phyloP scores from a whole-genome alignment of 30 jellyfish, hydroid and myxozoan species.

The Cassiopea xamachana region DNA sequence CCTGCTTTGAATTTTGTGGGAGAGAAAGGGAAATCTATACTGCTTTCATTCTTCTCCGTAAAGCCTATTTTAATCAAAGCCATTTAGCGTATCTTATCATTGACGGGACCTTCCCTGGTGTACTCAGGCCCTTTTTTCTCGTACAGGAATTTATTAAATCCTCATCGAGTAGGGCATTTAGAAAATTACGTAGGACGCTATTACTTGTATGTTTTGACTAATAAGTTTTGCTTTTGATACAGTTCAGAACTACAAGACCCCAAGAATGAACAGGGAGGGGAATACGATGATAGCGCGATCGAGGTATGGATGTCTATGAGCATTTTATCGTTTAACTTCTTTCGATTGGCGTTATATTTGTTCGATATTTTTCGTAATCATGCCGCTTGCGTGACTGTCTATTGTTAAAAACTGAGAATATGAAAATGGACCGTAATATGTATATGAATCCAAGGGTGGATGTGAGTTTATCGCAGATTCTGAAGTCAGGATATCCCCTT shows the following conservation, averaged over 20 bases:
- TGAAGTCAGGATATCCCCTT: too few species aligned
- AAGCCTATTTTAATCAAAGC: not conserved
- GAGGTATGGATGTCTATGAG: constrained; percentile 17
- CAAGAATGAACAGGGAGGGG: constrained; percentile 46
- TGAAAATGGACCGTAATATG: not conserved
- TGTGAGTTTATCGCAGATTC: too few species aligned
- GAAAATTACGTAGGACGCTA: not conserved
- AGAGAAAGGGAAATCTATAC: not conserved
- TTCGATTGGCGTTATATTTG: not conserved
- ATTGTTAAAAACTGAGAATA: not conserved
- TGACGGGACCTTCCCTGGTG: constrained; percentile 7
- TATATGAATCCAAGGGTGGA: too few species aligned
- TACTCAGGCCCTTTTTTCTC: constrained; percentile 3
- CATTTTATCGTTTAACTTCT: not conserved
- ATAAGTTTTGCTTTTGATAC: not conserved
- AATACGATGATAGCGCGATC: constrained; percentile 35
- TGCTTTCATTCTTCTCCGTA: not conserved
- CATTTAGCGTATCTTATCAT: not conserved
- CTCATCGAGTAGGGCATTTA: not conserved
- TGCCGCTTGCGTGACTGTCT: not conserved
- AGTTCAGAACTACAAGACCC: constrained; percentile 75
- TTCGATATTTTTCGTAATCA: too few species aligned
- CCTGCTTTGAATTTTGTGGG: not conserved
- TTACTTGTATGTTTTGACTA: not conserved
- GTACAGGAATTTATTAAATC: not conserved